Evolutionary conservation across 2,888 invertebrate genomes (phyloP).

Genomic region (Hofmannophila pseudospretella): DNA sequence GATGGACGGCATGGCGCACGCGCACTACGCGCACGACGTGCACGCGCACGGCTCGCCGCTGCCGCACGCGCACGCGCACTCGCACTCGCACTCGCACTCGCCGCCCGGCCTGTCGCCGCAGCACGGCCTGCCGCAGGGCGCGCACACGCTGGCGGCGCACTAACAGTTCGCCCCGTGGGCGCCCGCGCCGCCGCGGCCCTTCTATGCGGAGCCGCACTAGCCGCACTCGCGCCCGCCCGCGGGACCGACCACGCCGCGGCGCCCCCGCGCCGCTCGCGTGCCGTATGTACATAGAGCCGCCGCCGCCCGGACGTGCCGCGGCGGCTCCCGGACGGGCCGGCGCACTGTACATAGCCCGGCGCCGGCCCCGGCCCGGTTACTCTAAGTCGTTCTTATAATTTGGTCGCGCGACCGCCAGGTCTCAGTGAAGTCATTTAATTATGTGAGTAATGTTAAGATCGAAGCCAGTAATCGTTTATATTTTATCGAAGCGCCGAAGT

Average conservation of each 20-base stretch:
- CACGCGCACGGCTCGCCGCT: constrained; percentile 91
- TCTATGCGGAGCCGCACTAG: constrained; percentile 73
- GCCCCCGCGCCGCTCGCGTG: constrained; percentile 29
- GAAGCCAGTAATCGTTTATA: constrained; percentile 68
- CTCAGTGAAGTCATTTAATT: constrained; percentile 60
- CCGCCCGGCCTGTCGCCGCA: constrained; percentile 88
- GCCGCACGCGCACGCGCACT: constrained; percentile 91
- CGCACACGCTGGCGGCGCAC: constrained; percentile 71
- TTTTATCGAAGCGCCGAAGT: constrained; percentile 51
- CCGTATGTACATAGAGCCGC: constrained; percentile 20
- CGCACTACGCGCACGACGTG: constrained; percentile 88
- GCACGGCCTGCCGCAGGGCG: constrained; percentile 87
- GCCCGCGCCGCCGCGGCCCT: constrained; percentile 81
- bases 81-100: constrained; percentile 87
- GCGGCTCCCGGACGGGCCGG: constrained; percentile 30
- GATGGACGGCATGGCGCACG: constrained; percentile 89
- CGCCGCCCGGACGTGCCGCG: constrained; percentile 26
- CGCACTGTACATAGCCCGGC: constrained; percentile 25
- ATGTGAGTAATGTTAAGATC: constrained; percentile 63
- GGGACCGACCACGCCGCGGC: constrained; percentile 38
- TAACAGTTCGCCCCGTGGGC: constrained; percentile 86
- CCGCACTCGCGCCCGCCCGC: constrained; percentile 50
- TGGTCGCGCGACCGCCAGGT: constrained; percentile 22
- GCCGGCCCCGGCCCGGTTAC: constrained; percentile 36
- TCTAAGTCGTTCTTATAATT: constrained; percentile 58